A percentile compares a stretch with the other conserved stretches of the same genome.
Conservation (phyloP, 35 echinoderm and acorn worm species). For the Heliocidaris tuberculata region DNA sequence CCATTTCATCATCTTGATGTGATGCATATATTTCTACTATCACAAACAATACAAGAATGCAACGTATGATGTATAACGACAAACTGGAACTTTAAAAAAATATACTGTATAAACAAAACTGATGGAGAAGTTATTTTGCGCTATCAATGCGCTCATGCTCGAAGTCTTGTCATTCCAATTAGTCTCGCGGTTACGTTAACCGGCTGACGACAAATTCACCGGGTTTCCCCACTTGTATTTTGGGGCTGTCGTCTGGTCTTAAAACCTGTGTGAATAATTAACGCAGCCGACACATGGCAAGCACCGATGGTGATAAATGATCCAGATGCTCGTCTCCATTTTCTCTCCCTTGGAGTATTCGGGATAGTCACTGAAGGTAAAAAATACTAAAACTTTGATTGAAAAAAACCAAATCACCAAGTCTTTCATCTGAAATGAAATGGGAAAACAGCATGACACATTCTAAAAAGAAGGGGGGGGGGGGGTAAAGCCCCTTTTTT, state of each 20-base stretch:
- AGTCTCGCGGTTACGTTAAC: not conserved
- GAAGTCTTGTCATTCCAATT: not conserved
- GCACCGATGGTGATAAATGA: not conserved
- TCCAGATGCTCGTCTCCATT: not conserved
- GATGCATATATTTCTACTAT: too few relatives aligned
- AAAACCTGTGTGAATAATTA: not conserved
- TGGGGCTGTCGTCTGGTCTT: not conserved
- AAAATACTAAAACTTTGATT: not conserved
- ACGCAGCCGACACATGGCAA: not conserved
- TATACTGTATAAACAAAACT: not conserved
- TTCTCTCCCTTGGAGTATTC: not conserved
- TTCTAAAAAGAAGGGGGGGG: too few relatives aligned
- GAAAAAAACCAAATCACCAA: not conserved
- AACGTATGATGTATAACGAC: too few relatives aligned
- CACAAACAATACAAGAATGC: too few relatives aligned
- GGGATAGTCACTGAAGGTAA: not conserved
- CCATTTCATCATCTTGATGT: too few relatives aligned
- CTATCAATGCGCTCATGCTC: not conserved
- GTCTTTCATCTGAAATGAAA: not conserved
- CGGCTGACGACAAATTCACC: not conserved
- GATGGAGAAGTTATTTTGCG: not conserved
- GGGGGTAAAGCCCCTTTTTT: too few relatives aligned
- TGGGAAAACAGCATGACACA: too few relatives aligned
- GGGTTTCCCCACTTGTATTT: not conserved
- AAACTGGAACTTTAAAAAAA: too few relatives aligned